Evolutionary conservation across 1,140 invertebrate species (phyloP), one percentile per base, ranked within the genome.

Genomic region (Tetraneura akinire): DNA sequence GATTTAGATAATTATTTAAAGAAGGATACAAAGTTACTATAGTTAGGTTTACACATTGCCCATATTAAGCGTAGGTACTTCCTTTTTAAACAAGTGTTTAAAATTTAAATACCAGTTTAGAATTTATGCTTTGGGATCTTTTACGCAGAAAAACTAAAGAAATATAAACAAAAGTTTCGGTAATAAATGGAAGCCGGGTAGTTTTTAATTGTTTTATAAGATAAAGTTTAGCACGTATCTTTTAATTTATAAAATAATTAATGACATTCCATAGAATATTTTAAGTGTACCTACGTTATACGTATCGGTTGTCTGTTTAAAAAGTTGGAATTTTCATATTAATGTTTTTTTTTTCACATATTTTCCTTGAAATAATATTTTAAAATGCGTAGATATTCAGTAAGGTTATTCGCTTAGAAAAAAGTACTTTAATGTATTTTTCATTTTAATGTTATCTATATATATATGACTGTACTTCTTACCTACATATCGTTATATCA

Each of bases 211-310:
- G 74, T 57, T 60, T 78, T 42, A 47, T 60, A 78, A 78, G 37
- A 78, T 62, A 78, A 78, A 78, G n/a, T 78, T 78, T 76, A 23
- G 32, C 53, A 76, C 53, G 73, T 76, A 76, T 76, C 51, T 60
- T 76, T 76, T 62, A 78, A 62, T 78, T 62, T 42, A 57, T 57
- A 60, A 78, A 62, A 78, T 78, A 78, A 62, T 78, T 62, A 57
- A 78, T 78, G 29, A 10, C 68, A 49, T 71, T 71, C 47, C 68
- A 18, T 45, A 49, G 23, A 29, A 71, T 47, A 70, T 23, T 26
- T 23, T n/a, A 1, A 18, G 29, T 68, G 16, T 47, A 47, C 64
- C 9, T 47, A 47, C 64, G 13, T 16, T 64, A 37, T 42, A 23
- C 42, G 64, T 68, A 37, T 68, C 37, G 23, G 64, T 68, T 10